Base-by-base conservation (phyloP, 64 coral and sea anemone species). In the Platygyra sinensis region DNA sequence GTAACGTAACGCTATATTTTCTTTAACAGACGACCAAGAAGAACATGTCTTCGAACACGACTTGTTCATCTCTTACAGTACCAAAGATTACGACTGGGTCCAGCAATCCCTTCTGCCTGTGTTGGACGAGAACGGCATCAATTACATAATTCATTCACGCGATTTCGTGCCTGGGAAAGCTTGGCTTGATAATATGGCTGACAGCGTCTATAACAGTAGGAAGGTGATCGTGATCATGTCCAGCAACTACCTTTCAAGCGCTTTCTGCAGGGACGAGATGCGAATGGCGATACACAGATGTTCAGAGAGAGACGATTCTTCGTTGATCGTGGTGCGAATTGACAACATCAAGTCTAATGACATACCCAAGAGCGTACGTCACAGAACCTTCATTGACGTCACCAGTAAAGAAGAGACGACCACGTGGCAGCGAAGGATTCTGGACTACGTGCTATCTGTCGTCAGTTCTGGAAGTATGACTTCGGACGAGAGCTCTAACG, bases 121-220 rank as follows among this genome's bases (percentile, higher is more conserved):
- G 46, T 80, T 94, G 2, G 72, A 82, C 25, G 6, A 75, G 3
- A 52, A 85, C 57, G 51, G 89, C 59, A 61, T 94, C 65, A 65
- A 63, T 4, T 89, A 89, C 25, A 89, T 75, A 14, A 71, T 94
- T 27, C 93, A 94, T 60, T 83, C 73, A 19, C 79, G 87, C 15
- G 93, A 94, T 46, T 94, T 89, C 60, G 87, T 78, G n/a, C 62
- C 83, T 0, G 93, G 93, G 2, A 83, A 89, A 77, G 83, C 93
- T 15, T 86, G 86, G n/a, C 31, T 86, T 4, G 93, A 89, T 15
- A 94, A 94, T 67, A 94, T 94, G 93, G 93, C 93, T 31, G 87
- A 94, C 11, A 89, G 87, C 25, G 87, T 94, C 4, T 94, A 94
- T 71, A 91, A 61, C 24, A 83, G 89, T 49, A 72, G 81, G 31